Evolutionary conservation across 2,797 vertebrate genomes (phyloP), one percentile per base, ranked within the genome.

Genomic region (Numenius phaeopus): DNA sequence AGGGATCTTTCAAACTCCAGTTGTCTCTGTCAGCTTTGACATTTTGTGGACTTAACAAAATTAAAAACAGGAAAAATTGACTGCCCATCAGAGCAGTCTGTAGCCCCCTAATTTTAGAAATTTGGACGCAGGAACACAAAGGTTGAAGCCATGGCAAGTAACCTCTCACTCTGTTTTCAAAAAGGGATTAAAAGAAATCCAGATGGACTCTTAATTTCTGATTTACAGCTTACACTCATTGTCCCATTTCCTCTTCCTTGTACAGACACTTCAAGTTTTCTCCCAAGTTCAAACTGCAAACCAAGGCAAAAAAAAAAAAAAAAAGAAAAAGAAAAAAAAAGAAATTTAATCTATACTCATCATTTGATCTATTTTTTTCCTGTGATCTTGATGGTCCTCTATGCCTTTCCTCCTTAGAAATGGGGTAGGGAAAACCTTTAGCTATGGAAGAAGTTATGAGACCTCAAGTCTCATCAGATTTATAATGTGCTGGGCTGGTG

Each of bases 221-320:
- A 44, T 78, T 61, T 88, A 57, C 8, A 79, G 11, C 97, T 97
- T 97, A 98, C 98, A 44, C 97, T 94, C 92, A 98, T 91, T 27
- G 98, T 98, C 34, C 98, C 98, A 11, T 85, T 97, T 96, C 98
- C 98, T 87, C 22, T 91, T 75, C 98, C 98, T 0, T 12, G 3
- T 21, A 98, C 52, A 30, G 96, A 97, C 39, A 98, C 77, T 30
- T 94, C 80, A 46, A 98, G 79, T 75, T 91, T 95, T 52, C 89
- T 95, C 24, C 95, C 95, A 73, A 98, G 94, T 44, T 79, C 95
- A 62, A 98, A 92, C 98, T 98, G 93, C n/a, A 95, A 92, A 75
- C 5, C 26, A 91, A 89, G 13, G 7, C 4, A 18, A 64, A 14
- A 29, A 58, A 52, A 59, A 37, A n/a, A 37, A 21, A 29, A 44